Evolutionary conservation across 2,113 vertebrate genomes (phyloP).

Genomic region (Sturnus vulgaris): DNA sequence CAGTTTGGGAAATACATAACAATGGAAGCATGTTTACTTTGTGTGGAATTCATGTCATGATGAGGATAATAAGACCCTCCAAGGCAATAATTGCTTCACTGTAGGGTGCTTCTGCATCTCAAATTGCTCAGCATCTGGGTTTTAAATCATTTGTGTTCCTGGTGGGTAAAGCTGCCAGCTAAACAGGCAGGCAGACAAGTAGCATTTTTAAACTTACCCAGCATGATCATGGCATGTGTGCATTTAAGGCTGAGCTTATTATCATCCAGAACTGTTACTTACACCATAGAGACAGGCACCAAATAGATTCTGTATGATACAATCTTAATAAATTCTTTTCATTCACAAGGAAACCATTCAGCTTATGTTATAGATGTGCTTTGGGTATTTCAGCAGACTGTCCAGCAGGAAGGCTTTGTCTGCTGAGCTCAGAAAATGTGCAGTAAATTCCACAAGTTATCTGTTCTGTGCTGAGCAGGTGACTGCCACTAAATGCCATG

Average conservation of each 20-base stretch:
- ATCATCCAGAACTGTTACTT: slow-evolving; percentile 46
- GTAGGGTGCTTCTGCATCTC: slow-evolving; percentile 68
- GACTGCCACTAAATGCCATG: background rate
- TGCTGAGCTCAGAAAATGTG: background rate
- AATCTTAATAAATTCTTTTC: slow-evolving; percentile 38
- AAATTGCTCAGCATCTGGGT: slow-evolving; percentile 71
- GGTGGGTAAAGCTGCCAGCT: slow-evolving; percentile 49
- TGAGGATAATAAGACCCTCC: slow-evolving; percentile 70
- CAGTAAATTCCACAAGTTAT: background rate
- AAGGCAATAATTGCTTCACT: slow-evolving; percentile 73
- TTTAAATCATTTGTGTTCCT: slow-evolving; percentile 69
- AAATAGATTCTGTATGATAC: slow-evolving; percentile 17
- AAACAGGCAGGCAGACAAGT: slow-evolving; percentile 63
- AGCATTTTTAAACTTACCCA: slow-evolving; percentile 66
- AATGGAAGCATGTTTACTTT: slow-evolving; percentile 64
- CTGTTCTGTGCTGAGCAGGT: background rate
- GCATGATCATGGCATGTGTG: slow-evolving; percentile 52
- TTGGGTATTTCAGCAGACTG: background rate
- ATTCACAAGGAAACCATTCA: background rate
- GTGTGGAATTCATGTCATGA: slow-evolving; percentile 63
- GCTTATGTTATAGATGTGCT: background rate
- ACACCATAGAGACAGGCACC: slow-evolving; percentile 32
- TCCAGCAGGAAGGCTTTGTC: background rate
- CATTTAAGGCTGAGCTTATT: slow-evolving; percentile 64
- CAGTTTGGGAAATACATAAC: slow-evolving; percentile 45